Base-by-base conservation (phyloP, 2,888 invertebrate genomes). In the Anorthoa munda region DNA sequence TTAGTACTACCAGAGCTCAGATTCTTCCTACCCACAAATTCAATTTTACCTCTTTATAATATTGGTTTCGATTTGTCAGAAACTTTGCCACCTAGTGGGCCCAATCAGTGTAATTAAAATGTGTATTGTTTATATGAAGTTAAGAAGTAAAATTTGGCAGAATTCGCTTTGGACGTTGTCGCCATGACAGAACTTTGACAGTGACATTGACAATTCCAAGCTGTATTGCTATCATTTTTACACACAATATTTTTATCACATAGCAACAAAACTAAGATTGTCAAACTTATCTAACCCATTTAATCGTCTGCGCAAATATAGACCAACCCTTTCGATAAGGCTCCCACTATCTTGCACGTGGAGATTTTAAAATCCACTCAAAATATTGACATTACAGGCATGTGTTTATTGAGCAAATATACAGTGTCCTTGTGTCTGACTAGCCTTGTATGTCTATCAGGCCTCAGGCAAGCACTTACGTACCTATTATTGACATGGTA, bases 371-470 rank as follows among this genome's bases (percentile, higher is more conserved):
- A n/a, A 72, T 50, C 46, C 45, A 51, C 56, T 70, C 66, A 71
- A 51, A 81, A 76, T 79, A 77, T 81, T 79, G 66, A 81, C 82
- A 55, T 81, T n/a, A 21, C 17, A 67, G 74, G 56, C 69, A 58
- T 75, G 63, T 77, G 70, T 64, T 70, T 66, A 39, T 66, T 58
- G 15, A 66, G 79, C 58, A 81, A 63, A 76, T 55, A 79, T 0
- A 23, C 15, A 2, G 17, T 66, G 82, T 66, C 82, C 79, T 81
- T 79, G 82, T 58, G 63, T 51, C 63, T 69, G 50, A 9, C 51
- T 18, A 48, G 31, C 73, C 69, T 53, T 51, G 68, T 65, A n/a
- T 9, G 39, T n/a, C 21, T 55, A 23, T 45, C 59, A 64, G 31
- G 31, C 58, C 26, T 63, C 31, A 11, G 23, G 17, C 12, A 58